phyloP scores from a whole-genome alignment of 2,113 vertebrate species.

The Felis chaus region DNA sequence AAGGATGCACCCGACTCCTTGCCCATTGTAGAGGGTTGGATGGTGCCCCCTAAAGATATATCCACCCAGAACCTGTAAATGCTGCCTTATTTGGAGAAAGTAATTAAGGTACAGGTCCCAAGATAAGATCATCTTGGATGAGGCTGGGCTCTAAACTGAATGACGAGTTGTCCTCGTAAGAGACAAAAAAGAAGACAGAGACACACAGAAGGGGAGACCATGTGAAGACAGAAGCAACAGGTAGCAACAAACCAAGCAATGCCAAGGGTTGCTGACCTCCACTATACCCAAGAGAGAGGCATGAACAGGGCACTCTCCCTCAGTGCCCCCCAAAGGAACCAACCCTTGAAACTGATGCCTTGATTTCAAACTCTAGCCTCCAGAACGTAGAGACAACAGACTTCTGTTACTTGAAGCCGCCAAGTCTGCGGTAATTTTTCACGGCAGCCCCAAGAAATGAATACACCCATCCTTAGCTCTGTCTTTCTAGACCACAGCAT shows the following conservation, averaged over 20 bases:
- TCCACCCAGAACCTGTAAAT: not conserved
- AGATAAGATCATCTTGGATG: not conserved
- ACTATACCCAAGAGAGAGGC: not conserved
- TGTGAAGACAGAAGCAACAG: not conserved
- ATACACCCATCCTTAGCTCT: accelerated
- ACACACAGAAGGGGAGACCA: not conserved
- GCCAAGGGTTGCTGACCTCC: too few relatives aligned
- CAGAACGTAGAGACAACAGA: not conserved
- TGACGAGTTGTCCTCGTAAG: not conserved
- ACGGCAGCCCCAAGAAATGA: not conserved
- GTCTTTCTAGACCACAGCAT: not conserved
- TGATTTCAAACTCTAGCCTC: not conserved
- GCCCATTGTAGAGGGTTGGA: not conserved
- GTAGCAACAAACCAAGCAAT: not conserved
- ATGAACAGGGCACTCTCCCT: accelerated
- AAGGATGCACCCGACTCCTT: not conserved
- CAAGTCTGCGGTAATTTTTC: not conserved
- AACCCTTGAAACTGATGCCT: not conserved
- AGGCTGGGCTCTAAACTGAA: not conserved
- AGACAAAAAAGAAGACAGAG: not conserved
- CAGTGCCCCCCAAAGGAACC: not conserved
- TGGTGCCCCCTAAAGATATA: not conserved
- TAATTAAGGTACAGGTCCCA: not conserved
- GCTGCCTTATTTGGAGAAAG: not conserved
- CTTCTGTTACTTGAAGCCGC: not conserved